Evolutionary conservation across 2,888 invertebrate genomes (phyloP).

Genomic region (Drosophila helvetica): DNA sequence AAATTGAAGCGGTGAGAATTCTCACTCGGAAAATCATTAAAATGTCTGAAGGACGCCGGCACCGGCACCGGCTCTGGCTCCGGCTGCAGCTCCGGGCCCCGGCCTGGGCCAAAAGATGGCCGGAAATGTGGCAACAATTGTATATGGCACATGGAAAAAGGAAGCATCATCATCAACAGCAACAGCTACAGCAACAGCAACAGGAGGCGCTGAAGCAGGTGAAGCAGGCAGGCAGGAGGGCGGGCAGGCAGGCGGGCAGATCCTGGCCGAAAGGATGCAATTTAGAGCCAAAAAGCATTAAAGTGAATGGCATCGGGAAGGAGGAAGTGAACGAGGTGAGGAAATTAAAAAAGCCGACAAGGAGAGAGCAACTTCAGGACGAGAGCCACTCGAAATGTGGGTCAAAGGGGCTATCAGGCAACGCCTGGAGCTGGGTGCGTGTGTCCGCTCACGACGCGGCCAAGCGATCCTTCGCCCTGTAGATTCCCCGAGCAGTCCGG

Average conservation of each 20-base stretch:
- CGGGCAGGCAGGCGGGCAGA: slow-evolving; percentile 14
- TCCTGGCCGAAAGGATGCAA: slow-evolving; percentile 64
- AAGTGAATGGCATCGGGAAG: slow-evolving; percentile 60
- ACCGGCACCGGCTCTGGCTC: slow-evolving; percentile 4
- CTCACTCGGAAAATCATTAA: slow-evolving; percentile 74
- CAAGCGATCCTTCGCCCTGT: too few species aligned
- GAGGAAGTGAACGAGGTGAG: slow-evolving; percentile 39
- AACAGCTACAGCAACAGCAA: slow-evolving; percentile 29
- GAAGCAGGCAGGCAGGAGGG: slow-evolving; percentile 7
- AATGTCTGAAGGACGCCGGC: slow-evolving; percentile 63
- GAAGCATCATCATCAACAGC: slow-evolving; percentile 27
- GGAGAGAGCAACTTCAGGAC: slow-evolving; percentile 22
- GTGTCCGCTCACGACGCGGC: too few species aligned
- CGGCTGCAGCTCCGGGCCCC: slow-evolving; percentile 4
- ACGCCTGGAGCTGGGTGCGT: slow-evolving; percentile 14
- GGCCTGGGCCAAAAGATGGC: slow-evolving; percentile 44
- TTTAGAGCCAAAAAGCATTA: slow-evolving; percentile 70
- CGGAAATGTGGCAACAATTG: slow-evolving; percentile 73
- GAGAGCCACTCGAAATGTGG: slow-evolving; percentile 50
- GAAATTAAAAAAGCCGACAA: slow-evolving; percentile 68
- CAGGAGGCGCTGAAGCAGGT: slow-evolving; percentile 19
- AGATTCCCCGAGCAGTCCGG: too few species aligned
- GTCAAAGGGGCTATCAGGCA: slow-evolving; percentile 43
- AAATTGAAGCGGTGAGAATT: slow-evolving; percentile 57
- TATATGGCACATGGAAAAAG: slow-evolving; percentile 51